Evolutionary conservation across 2,888 invertebrate species (phyloP), one percentile per base, ranked within the genome.

Genomic region (Rhogogaster chlorosoma): DNA sequence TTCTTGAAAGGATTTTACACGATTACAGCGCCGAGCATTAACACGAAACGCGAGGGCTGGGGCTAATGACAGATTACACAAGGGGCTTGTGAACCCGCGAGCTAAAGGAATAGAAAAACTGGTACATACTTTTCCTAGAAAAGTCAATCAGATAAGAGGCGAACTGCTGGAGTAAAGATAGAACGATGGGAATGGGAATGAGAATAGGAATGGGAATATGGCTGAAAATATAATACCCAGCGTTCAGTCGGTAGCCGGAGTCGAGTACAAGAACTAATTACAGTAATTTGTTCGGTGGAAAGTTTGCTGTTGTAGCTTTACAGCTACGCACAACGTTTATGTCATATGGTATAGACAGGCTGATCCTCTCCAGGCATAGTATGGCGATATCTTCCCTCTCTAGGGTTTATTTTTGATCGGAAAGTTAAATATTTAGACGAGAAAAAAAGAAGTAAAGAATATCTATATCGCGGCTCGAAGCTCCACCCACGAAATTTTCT

Each of bases 91-190:
- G 83, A 70, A 45, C 5, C n/a, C 64, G 57, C n/a, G 61, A 61
- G 80, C 12, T 18, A 26, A n/a, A 78, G 36, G 38, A 80, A 61
- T 61, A 61, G n/a, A 64, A 77, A 53, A 32, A 77, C 26, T 22
- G 32, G 45, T n/a, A 42, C 53, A 80, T 67, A 67, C 67, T 45
- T 83, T 83, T 83, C 83, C 15, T n/a, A 42, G 83, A 83, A 83
- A 83, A 67, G 83, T 83, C 83, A 29, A 83, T 83, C 83, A 83
- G 83, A 83, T 83, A 83, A 83, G 83, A 36, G 42, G 67, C 53
- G n/a, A 42, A 42, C 42, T n/a, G 49, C 18, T 22, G 32, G 67
- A 64, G 67, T 70, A 36, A 70, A 83, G 83, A 83, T 80, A 61
- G 57, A 80, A 57, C 71, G 36, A n/a, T 22, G 38, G n/a, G 15